phyloP scores from a whole-genome alignment of 2,113 vertebrate genomes.

The Ictidomys tridecemlineatus region DNA sequence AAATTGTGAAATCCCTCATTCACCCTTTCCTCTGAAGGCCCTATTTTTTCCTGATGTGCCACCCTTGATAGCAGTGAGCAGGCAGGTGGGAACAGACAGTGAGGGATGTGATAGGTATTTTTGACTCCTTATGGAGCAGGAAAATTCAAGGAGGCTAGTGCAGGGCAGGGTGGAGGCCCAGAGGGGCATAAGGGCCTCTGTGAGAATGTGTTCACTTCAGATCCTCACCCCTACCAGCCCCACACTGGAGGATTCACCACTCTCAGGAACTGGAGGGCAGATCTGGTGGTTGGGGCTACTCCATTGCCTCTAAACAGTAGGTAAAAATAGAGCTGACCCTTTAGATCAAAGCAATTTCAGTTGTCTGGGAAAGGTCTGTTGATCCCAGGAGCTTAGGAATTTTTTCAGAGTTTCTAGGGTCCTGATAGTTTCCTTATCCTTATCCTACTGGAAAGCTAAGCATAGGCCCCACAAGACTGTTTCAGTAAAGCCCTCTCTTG shows the following conservation, averaged over 20 bases:
- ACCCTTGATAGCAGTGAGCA: background rate
- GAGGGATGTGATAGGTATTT: no score
- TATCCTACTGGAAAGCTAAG: background rate
- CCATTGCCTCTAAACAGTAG: background rate
- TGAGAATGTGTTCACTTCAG: background rate
- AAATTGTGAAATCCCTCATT: conserved; percentile 10
- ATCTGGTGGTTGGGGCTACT: background rate
- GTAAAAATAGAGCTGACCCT: background rate
- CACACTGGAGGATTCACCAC: background rate
- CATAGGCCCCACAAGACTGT: background rate
- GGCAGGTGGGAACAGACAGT: no score
- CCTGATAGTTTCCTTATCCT: background rate
- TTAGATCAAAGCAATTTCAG: background rate
- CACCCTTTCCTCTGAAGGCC: background rate
- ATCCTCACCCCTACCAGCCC: no score
- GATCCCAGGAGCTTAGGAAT: background rate
- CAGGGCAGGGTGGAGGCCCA: no score
- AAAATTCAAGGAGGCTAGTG: background rate
- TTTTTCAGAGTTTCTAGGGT: background rate
- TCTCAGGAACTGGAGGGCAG: background rate
- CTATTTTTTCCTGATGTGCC: background rate
- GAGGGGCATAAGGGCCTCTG: background rate
- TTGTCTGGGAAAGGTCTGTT: background rate
- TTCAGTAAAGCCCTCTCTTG: background rate
- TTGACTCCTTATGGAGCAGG: background rate